Percentiles rank a stretch among this genome's conserved stretches.
phyloP scores from a whole-genome alignment of 2,888 invertebrate genomes.

The Schizaphis graminum region DNA sequence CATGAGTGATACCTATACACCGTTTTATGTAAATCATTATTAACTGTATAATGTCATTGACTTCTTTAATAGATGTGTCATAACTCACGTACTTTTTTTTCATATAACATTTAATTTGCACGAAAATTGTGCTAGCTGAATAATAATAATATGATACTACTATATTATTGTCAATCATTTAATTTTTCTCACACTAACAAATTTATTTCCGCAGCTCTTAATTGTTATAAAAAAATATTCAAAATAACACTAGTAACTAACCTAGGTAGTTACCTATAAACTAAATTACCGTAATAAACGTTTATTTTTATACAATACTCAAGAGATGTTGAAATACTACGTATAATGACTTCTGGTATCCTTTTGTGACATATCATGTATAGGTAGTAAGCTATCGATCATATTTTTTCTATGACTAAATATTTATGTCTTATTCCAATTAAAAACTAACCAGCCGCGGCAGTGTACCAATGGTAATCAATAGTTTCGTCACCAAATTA shows the following conservation, averaged over 20 bases:
- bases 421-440: not conserved
- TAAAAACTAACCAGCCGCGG: not conserved
- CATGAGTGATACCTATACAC: constrained; percentile 14
- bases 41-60: constrained; percentile 26
- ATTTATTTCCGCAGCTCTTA: not conserved
- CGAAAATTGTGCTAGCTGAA: not conserved
- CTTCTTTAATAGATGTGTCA: not conserved
- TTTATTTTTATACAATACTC: not conserved
- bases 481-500: not conserved
- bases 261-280: not conserved
- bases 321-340: not conserved
- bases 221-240: not conserved
- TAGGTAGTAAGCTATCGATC: not conserved
- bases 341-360: not conserved
- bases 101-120: not conserved
- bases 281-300: not conserved
- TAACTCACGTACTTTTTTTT: not conserved
- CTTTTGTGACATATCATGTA: not conserved
- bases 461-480: not conserved
- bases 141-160: not conserved
- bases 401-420: not conserved
- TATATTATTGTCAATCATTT: not conserved
- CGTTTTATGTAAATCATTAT: constrained; percentile 25
- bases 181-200: not conserved
- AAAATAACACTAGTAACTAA: not conserved